Percentiles rank a stretch among this genome's conserved stretches.
Evolutionary conservation across 2,797 vertebrate species (phyloP).

Genomic region (Liasis olivaceus): DNA sequence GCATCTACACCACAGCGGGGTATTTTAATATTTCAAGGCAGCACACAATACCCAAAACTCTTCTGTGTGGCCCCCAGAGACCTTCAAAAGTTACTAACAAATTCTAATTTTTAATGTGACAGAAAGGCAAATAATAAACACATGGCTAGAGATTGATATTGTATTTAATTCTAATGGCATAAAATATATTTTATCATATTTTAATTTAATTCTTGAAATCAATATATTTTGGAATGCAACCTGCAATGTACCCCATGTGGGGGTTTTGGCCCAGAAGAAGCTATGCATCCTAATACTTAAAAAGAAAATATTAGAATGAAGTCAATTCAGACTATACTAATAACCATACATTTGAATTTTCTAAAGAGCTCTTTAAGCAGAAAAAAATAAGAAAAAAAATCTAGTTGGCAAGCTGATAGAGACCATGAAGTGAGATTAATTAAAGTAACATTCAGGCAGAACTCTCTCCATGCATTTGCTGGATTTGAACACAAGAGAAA

Average conservation of each 20-base stretch:
- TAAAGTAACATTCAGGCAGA: constrained; percentile 25
- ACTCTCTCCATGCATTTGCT: constrained; percentile 16
- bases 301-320: background rate
- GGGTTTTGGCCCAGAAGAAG: background rate
- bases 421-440: constrained; percentile 33
- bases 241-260: background rate
- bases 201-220: background rate
- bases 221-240: background rate
- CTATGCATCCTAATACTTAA: background rate
- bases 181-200: background rate
- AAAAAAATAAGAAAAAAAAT: background rate
- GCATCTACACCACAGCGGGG: background rate
- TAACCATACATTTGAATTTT: background rate
- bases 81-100: background rate
- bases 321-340: background rate
- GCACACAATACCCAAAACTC: background rate
- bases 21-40: background rate
- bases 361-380: background rate
- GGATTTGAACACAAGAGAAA: constrained; percentile 5
- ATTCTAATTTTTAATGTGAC: background rate
- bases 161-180: background rate
- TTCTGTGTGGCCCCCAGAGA: background rate
- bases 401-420: background rate
- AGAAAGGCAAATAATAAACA: background rate
- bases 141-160: background rate